Evolutionary conservation across 1,140 invertebrate species (phyloP), one percentile per base, ranked within the genome.

Genomic region (Liolophura sinensis): DNA sequence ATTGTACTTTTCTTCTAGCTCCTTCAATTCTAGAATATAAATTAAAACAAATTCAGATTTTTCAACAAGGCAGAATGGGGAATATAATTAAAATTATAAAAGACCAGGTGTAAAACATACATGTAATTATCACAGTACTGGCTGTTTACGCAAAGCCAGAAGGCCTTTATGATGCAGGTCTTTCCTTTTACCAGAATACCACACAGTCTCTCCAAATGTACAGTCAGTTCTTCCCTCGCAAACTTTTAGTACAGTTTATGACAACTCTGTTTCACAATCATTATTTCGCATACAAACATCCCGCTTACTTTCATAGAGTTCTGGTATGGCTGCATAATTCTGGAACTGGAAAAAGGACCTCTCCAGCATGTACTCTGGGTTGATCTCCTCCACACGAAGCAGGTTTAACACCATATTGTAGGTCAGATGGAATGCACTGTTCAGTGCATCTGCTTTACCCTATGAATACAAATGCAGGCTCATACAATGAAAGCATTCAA

Each of bases 331-430:
- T 0, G 95, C 90, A 86, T 98, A 97, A 87, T 99, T 99, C 86
- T 99, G 98, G 80, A 99, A 99, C 83, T 99, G 97, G 85, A 92
- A 97, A 84, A 99, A 99, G 76, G 95, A 97, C 69, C 96, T 89
- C 81, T 99, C 96, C 75, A 99, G 86, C 95, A 99, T 99, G 75
- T 97, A 99, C 83, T 99, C 96, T 0, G 98, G 97, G 88, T 99
- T 99, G 64, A 99, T 98, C 86, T 98, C 97, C 86, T 99, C 97
- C 9, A 99, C 98, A 80, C 89, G 72, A 49, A 99, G 84, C 67
- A 99, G 86, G 88, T 99, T 99, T 12, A 99, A 85, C 14, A 99
- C 95, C 98, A 99, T 99, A 81, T 99, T 99, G 81, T 99, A 99
- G 0, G 97, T 99, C 56, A 99, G 87, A 85, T 99, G 97, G 85